These are phyloP conservation scores for Achatina immaculata DNA, from an alignment of 1,140 invertebrate genomes.

Conservation along the genomic window DNA sequence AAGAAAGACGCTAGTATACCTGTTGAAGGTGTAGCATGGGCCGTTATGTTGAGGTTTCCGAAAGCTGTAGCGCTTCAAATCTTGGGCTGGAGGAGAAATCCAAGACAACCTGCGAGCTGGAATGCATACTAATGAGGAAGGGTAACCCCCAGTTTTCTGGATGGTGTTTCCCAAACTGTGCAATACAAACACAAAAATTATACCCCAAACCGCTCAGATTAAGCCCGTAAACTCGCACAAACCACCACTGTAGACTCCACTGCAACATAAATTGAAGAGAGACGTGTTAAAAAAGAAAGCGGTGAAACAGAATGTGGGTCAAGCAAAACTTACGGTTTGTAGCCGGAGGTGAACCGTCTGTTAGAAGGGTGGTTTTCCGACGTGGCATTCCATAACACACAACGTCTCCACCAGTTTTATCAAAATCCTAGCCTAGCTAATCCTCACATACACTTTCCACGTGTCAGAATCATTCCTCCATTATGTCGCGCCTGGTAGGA, in stretches of 20 bases:
- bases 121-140: slow-evolving; percentile 40
- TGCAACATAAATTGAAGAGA: not conserved
- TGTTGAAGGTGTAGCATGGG: not conserved
- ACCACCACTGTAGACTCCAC: not conserved
- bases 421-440: not conserved
- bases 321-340: slow-evolving; percentile 31
- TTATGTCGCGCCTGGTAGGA: not conserved
- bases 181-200: not conserved
- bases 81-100: not conserved
- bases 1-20: not conserved
- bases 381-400: slow-evolving; percentile 38
- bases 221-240: not conserved
- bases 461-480: not conserved
- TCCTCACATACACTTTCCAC: not conserved
- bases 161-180: slow-evolving; percentile 30
- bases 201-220: not conserved
- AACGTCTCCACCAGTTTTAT: not conserved
- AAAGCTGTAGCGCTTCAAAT: not conserved
- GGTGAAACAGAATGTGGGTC: slow-evolving; percentile 7
- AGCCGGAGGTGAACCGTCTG: slow-evolving; percentile 39
- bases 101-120: slow-evolving; percentile 6
- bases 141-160: slow-evolving; percentile 35
- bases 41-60: not conserved
- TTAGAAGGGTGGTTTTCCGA: slow-evolving; percentile 39
- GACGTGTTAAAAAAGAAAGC: not conserved